A percentile compares a stretch with the other conserved stretches of the same genome.
phyloP scores from a whole-genome alignment of 1,140 invertebrate genomes.

The Propsilocerus akamusi region DNA sequence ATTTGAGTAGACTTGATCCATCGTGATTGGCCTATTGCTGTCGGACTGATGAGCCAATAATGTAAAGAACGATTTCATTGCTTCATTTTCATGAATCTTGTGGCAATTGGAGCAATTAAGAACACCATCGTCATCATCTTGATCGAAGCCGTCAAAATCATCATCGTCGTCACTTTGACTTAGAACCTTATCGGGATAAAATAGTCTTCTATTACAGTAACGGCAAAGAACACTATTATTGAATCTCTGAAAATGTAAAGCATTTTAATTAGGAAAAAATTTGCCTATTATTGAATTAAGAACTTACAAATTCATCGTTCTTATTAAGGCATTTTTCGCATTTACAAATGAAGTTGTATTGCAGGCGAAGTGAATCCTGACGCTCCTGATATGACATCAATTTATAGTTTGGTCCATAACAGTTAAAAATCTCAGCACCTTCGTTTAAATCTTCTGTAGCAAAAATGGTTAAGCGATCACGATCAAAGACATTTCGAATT shows the following conservation, averaged over 20 bases:
- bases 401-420: slow-evolving; percentile 19
- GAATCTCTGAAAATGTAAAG: neutral
- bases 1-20: neutral
- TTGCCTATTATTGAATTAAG: neutral
- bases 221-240: neutral
- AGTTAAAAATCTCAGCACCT: slow-evolving; percentile 21
- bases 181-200: neutral
- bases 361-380: slow-evolving; percentile 12
- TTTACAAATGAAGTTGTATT: slow-evolving; percentile 20
- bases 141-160: neutral
- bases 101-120: neutral
- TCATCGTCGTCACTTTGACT: neutral
- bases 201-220: neutral
- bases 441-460: slow-evolving; percentile 15
- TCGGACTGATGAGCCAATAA: neutral
- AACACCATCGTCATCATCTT: neutral
- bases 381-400: slow-evolving; percentile 11
- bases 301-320: neutral
- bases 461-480: neutral
- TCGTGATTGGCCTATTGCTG: neutral
- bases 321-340: slow-evolving; percentile 9
- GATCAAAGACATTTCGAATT: slow-evolving; percentile 4
- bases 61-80: neutral
- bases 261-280: neutral
- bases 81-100: neutral